Evolutionary conservation across 2,113 vertebrate species (phyloP).

Genomic region (Erpornis zantholeuca): DNA sequence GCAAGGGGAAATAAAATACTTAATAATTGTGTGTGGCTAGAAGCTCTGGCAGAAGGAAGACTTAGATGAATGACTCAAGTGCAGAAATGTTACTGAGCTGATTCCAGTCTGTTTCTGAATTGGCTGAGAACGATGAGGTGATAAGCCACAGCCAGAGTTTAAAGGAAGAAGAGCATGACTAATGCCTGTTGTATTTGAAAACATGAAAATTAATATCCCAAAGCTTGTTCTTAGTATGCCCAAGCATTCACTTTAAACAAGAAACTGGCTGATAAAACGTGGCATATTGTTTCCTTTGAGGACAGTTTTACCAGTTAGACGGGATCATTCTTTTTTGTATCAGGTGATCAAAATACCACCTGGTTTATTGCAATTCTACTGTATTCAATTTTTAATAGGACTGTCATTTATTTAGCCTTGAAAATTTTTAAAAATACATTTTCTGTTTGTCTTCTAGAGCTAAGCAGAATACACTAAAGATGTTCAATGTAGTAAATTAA

Average conservation of each 20-base stretch:
- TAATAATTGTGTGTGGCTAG: not conserved
- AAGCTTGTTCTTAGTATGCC: not conserved
- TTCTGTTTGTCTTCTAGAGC: not conserved
- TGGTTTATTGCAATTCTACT: not conserved
- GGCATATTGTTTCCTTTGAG: not conserved
- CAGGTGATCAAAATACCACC: not conserved
- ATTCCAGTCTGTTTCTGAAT: not conserved
- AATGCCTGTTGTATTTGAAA: not conserved
- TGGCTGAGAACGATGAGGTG: conserved; percentile 32
- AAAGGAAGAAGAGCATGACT: conserved; percentile 6
- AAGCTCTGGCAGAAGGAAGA: not conserved
- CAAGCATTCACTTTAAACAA: not conserved
- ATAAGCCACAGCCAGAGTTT: conserved; percentile 14
- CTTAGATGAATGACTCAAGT: conserved; percentile 40
- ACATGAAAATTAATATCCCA: not conserved
- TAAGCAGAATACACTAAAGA: not conserved
- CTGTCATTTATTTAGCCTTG: not conserved
- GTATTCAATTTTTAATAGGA: not conserved
- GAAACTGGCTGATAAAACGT: not conserved
- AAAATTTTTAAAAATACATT: not conserved
- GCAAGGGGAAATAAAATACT: not conserved
- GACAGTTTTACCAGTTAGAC: not conserved
- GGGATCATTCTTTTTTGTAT: not conserved
- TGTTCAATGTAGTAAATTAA: not conserved
- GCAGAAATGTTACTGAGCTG: not conserved